A percentile compares a stretch with the other conserved stretches of the same genome.
Evolutionary conservation across 1,140 invertebrate genomes (phyloP).

Genomic region (Pogonomyrmex barbatus): DNA sequence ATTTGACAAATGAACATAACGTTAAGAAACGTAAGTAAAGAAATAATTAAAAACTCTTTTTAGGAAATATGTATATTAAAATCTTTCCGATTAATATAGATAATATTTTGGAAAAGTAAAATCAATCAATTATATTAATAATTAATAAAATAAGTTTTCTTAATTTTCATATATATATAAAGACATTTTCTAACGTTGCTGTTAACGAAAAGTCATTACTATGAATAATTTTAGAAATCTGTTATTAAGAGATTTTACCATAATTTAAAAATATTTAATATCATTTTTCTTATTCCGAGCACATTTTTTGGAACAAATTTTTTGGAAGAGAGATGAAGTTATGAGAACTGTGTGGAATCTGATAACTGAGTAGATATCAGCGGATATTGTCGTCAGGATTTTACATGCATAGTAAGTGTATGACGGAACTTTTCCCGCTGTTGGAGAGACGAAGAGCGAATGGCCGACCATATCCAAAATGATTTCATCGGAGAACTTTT

Average conservation of each 20-base stretch:
- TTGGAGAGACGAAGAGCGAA: background rate
- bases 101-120: background rate
- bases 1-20: background rate
- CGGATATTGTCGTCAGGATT: background rate
- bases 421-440: background rate
- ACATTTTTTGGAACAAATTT: background rate
- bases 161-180: background rate
- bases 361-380: background rate
- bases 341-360: background rate
- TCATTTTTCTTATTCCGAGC: background rate
- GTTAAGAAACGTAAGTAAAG: background rate
- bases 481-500: conserved; percentile 46
- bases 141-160: background rate
- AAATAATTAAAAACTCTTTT: background rate
- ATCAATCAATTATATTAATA: conserved; percentile 4
- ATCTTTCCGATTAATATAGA: background rate
- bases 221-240: background rate
- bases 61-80: background rate
- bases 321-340: background rate
- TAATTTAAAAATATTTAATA: background rate
- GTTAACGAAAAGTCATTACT: background rate
- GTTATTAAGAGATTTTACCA: background rate
- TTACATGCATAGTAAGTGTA: background rate
- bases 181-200: background rate
- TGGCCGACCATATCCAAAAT: background rate